Percentiles rank a stretch among this genome's conserved stretches.
phyloP scores from a whole-genome alignment of 2,797 vertebrate species.

The Scolopax bukidnonensis region DNA sequence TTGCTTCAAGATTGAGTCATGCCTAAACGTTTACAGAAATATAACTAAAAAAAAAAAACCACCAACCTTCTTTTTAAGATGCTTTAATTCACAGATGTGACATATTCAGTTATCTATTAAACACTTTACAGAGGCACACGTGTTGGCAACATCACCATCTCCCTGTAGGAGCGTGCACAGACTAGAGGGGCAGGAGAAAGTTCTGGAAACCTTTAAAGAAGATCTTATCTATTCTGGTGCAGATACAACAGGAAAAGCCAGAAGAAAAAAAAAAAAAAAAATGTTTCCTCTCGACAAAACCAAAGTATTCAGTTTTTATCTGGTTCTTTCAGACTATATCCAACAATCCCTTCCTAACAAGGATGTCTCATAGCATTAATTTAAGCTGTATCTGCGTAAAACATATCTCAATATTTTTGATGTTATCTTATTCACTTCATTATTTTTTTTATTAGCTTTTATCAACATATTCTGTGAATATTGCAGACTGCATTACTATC shows the following conservation, averaged over 20 bases:
- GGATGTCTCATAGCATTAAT: neutral
- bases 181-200: neutral
- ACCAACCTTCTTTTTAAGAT: neutral
- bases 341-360: neutral
- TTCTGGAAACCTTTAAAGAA: neutral
- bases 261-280: neutral
- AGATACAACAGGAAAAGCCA: neutral
- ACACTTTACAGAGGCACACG: neutral
- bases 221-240: neutral
- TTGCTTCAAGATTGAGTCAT: neutral
- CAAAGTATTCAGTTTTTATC: neutral
- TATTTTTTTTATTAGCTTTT: neutral
- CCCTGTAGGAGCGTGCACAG: neutral
- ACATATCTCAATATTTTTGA: neutral
- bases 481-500: neutral
- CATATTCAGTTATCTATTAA: neutral
- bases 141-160: neutral
- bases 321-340: neutral
- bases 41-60: neutral
- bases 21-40: neutral
- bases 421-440: neutral
- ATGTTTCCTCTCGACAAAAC: neutral
- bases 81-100: neutral
- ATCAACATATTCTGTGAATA: neutral
- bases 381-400: neutral